Conservation (phyloP, 2,888 invertebrate genomes). For the Oxyteleia sp. region DNA sequence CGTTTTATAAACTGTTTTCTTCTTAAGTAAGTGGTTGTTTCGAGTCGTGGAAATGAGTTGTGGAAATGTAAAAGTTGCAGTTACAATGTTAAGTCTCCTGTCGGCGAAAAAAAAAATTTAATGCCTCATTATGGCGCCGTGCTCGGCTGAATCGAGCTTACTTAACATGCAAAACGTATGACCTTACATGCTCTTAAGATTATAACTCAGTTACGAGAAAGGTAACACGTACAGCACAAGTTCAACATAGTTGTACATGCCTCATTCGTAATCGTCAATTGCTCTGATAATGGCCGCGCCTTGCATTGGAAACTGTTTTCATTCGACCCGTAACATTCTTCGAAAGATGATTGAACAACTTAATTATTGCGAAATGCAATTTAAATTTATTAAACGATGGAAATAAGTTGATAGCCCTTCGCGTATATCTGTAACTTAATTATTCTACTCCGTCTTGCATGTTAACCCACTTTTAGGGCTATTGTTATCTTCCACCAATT, state of each 20-base stretch:
- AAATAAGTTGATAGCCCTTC: slow-evolving; percentile 29
- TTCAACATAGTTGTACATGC: slow-evolving; percentile 65
- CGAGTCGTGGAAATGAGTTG: slow-evolving; percentile 41
- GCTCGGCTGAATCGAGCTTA: slow-evolving; percentile 57
- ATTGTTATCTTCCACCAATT: slow-evolving; percentile 24
- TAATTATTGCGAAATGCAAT: slow-evolving; percentile 18
- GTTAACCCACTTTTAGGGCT: slow-evolving; percentile 30
- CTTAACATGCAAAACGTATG: slow-evolving; percentile 68
- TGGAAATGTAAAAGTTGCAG: slow-evolving; percentile 53
- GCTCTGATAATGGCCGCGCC: slow-evolving; percentile 54
- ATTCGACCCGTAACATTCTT: slow-evolving; percentile 40
- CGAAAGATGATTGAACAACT: slow-evolving; percentile 39
- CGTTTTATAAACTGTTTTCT: slow-evolving; percentile 48
- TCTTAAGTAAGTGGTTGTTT: slow-evolving; percentile 42
- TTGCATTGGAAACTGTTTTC: slow-evolving; percentile 36
- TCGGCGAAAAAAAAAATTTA: slow-evolving; percentile 35
- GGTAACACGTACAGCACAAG: slow-evolving; percentile 66
- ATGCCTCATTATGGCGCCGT: slow-evolving; percentile 59
- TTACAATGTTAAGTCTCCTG: slow-evolving; percentile 50
- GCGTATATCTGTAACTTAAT: slow-evolving; percentile 14
- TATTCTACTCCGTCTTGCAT: slow-evolving; percentile 19
- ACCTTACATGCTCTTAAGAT: slow-evolving; percentile 68
- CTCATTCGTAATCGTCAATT: slow-evolving; percentile 68
- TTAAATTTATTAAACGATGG: slow-evolving; percentile 35
- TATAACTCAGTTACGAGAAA: slow-evolving; percentile 72